Evolutionary conservation across 2,888 invertebrate genomes (phyloP).

Genomic region (Tetranychus truncatus): DNA sequence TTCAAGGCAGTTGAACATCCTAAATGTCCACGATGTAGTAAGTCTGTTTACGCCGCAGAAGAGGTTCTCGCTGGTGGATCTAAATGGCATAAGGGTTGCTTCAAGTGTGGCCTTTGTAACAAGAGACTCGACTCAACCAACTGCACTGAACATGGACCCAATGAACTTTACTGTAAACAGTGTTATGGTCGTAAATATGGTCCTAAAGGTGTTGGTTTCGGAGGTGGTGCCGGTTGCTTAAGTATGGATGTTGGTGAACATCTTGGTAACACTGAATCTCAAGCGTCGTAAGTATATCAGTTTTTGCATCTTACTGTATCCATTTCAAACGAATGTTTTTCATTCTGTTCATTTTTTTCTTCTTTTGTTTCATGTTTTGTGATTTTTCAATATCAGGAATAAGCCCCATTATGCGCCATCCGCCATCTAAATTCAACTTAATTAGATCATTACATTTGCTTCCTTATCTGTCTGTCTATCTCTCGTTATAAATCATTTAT

Average conservation of each 20-base stretch:
- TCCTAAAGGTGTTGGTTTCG: constrained; percentile 87
- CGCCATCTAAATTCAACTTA: too few relatives aligned
- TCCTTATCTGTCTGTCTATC: too few relatives aligned
- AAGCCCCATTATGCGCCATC: too few relatives aligned
- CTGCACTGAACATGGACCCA: constrained; percentile 71
- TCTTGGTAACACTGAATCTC: constrained; percentile 40
- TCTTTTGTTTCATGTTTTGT: too few relatives aligned
- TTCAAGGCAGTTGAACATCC: constrained; percentile 94
- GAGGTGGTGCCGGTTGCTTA: constrained; percentile 88
- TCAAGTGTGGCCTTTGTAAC: constrained; percentile 90
- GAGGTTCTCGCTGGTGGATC: constrained; percentile 93
- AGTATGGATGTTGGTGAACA: constrained; percentile 89
- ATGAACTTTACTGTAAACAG: constrained; percentile 46
- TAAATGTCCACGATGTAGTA: constrained; percentile 96
- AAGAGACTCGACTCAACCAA: constrained; percentile 97
- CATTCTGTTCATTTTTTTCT: not conserved
- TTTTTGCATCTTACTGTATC: too few relatives aligned
- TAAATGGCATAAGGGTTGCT: constrained; percentile 97
- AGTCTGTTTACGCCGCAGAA: constrained; percentile 97
- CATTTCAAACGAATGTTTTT: too few relatives aligned
- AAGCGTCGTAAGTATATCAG: constrained; percentile 24
- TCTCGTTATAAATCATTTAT: too few relatives aligned
- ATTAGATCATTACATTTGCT: too few relatives aligned
- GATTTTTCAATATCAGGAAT: too few relatives aligned
- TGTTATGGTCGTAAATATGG: constrained; percentile 97